phyloP scores from a whole-genome alignment of 2,113 vertebrate species.

The Labeo rohita region DNA sequence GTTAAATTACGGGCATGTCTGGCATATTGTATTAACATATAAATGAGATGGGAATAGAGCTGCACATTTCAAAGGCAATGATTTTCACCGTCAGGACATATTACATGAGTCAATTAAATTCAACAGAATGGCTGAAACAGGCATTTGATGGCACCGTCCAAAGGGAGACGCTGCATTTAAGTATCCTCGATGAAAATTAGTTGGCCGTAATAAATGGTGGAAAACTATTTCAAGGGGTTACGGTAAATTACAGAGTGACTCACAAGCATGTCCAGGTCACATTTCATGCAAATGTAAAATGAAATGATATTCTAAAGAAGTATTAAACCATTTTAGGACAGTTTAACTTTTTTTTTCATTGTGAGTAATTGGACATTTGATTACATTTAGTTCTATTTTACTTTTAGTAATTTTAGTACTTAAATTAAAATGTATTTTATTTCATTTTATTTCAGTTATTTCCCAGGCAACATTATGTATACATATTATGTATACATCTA shows the following conservation, averaged over 20 bases:
- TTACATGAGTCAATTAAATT: constrained; percentile 3
- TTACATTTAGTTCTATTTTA: too few species aligned
- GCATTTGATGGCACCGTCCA: not conserved
- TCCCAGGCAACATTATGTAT: too few species aligned
- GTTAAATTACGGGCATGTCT: constrained; percentile 33
- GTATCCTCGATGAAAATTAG: not conserved
- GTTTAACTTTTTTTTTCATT: not conserved
- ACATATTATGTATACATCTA: too few species aligned
- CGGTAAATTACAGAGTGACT: not conserved
- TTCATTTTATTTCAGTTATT: too few species aligned
- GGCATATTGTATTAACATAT: constrained; percentile 51
- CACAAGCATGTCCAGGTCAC: not conserved
- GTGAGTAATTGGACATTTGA: not conserved
- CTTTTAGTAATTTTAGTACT: too few species aligned
- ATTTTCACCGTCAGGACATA: not conserved
- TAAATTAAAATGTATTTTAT: too few species aligned
- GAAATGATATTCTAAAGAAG: not conserved
- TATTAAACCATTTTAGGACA: not conserved
- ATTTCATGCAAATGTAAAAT: not conserved
- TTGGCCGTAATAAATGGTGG: not conserved
- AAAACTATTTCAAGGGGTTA: not conserved
- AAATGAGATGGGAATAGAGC: constrained; percentile 40
- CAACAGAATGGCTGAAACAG: not conserved
- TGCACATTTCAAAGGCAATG: constrained; percentile 19
- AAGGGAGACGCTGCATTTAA: not conserved